Base-by-base conservation (phyloP, 2,888 invertebrate species). In the Callosobruchus maculatus region DNA sequence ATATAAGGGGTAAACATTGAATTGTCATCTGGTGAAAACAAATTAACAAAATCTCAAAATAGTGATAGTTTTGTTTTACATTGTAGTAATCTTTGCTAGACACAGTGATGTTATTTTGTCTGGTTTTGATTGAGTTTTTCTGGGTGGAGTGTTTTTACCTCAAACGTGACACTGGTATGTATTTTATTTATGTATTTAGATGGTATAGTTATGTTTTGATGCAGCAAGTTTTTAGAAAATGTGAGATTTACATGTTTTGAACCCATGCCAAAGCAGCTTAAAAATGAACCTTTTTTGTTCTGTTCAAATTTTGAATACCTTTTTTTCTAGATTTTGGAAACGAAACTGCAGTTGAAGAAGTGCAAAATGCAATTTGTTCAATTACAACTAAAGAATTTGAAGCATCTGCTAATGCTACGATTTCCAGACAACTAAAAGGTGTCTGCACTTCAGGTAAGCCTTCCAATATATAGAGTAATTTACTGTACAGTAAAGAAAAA, bases 321-420 rank as follows among this genome's bases (percentile, higher is more conserved):
- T n/a, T n/a, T n/a, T 49, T 49, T 18, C 13, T 13, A 49, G 49
- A 18, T 49, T 3, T 49, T 49, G 5, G 7, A 20, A 70, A 26
- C 70, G n/a, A 26, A 70, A 26, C 22, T 21, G n/a, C 21, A 67
- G 71, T 22, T 49, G 82, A 79, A 79, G 93, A 93, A 85, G 90
- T 91, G 76, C 92, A 93, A 70, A 90, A 91, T 66, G 93, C 93
- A 0, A 90, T 91, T 84, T 93, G 93, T 81, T 91, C 91, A 0
- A 91, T 93, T n/a, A 90, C 88, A 75, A 91, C 93, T 0, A 90
- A 91, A 74, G 92, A 93, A 81, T 89, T 93, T 26, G 90, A 90
- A 80, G 92, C 93, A 13, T 90, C 92, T 0, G 93, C 93, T 2
- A 93, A 93, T 82, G 93, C 93, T 0, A 91, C 92, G 0, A 92